Base-by-base conservation (phyloP, 2,113 vertebrate genomes). In the Hypanus sabinus region DNA sequence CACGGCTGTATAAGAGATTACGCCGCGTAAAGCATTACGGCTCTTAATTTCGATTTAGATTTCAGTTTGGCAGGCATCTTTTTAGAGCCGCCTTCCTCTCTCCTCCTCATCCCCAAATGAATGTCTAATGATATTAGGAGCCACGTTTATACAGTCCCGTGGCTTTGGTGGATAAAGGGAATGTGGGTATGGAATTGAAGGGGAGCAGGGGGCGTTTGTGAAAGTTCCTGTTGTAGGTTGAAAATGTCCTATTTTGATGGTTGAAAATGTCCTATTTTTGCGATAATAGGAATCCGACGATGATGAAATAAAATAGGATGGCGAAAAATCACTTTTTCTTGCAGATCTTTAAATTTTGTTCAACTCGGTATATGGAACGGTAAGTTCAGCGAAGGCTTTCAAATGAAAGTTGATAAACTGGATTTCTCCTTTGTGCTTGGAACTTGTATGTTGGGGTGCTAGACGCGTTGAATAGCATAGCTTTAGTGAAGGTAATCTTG, bases 271-370 rank as follows among this genome's bases (percentile, higher is more conserved):
- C 24, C 83, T 60, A 5, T 4, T 27, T 87, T 87, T 30, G 60
- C 83, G 14, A 4, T 6, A 46, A 1, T 22, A 83, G 80, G 5
- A 55, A 55, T 83, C 9, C 80, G 55, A 55, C 20, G 80, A 62
- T 87, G 81, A 70, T 70, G 33, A 91, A 91, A 91, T 91, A 91
- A 91, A 90, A 90, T 18, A 12, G 8, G 65, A 70, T 36, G n/a
- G 8, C 68, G 14, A 91, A 38, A 62, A 70, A 16, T 5, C 62
- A 36, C 11, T 36, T 22, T 62, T 6, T 36, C 88, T 90, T 22
- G 14, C 62, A 5, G 27, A 16, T n/a, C 65, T 36, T 70, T 91
- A 91, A 65, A 92, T 62, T 92, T 92, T 92, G 65, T 2, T 70
- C 88, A 68, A n/a, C 88, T 24, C 33, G 4, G 24, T 70, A 12